Evolutionary conservation across 2,888 invertebrate genomes (phyloP).

Genomic region (Limenitis camilla): DNA sequence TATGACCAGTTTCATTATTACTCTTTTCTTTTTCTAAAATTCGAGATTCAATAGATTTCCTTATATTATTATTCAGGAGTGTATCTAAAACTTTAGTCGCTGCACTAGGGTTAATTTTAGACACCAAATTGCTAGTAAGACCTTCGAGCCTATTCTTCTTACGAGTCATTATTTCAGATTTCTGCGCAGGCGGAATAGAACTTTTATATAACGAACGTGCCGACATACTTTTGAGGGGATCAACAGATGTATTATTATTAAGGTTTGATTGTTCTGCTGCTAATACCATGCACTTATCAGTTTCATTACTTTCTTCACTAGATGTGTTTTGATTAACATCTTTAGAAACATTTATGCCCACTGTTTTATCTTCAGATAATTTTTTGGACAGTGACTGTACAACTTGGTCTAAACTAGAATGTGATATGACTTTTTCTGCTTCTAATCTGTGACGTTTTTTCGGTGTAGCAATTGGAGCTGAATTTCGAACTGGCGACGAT

Average conservation of each 20-base stretch:
- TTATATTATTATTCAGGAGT: constrained; percentile 64
- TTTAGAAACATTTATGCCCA: constrained; percentile 33
- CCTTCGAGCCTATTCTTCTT: constrained; percentile 79
- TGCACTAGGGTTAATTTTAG: constrained; percentile 74
- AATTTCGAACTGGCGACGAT: constrained; percentile 50
- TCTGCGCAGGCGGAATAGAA: constrained; percentile 64
- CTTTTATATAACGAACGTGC: constrained; percentile 67
- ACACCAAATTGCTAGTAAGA: constrained; percentile 74
- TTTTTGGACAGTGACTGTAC: constrained; percentile 69
- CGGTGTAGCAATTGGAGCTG: constrained; percentile 77
- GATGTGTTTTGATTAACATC: constrained; percentile 50
- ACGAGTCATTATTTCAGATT: constrained; percentile 74
- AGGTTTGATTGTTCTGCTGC: constrained; percentile 29
- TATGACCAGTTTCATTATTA: constrained; percentile 36
- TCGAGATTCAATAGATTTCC: constrained; percentile 67
- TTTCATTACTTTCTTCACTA: constrained; percentile 44
- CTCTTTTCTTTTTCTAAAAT: constrained; percentile 65
- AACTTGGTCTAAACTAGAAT: constrained; percentile 61
- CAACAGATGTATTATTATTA: constrained; percentile 38
- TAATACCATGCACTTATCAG: constrained; percentile 32
- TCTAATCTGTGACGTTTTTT: constrained; percentile 83
- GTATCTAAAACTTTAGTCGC: constrained; percentile 71
- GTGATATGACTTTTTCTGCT: constrained; percentile 63
- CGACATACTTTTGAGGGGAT: constrained; percentile 68
- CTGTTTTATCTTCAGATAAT: constrained; percentile 57